Conservation (phyloP, 2,797 vertebrate genomes). For the Oryzias sinensis region DNA sequence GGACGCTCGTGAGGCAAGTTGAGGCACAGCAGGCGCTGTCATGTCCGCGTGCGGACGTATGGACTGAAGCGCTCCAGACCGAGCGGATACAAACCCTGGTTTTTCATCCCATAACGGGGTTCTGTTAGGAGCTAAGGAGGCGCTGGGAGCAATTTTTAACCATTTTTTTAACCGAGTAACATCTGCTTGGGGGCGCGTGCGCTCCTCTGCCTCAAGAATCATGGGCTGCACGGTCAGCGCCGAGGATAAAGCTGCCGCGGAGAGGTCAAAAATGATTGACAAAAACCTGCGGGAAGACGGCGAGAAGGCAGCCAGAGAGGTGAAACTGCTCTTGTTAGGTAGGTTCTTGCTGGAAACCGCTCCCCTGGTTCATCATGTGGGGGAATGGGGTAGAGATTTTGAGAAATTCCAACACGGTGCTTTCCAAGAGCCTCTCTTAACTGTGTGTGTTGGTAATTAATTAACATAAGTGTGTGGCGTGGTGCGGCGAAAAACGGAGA, state of each 20-base stretch:
- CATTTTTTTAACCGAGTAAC: conserved; percentile 2
- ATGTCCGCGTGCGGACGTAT: conserved; percentile 36
- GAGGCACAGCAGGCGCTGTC: conserved; percentile 13
- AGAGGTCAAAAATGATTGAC: conserved; percentile 98
- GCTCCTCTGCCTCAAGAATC: conserved; percentile 68
- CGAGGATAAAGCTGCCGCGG: conserved; percentile 95
- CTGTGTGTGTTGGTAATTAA: conserved; percentile 22
- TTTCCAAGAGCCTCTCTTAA: not conserved
- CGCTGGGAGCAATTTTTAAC: no score
- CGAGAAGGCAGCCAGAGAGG: conserved; percentile 95
- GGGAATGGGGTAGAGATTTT: not conserved
- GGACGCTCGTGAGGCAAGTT: conserved; percentile 5
- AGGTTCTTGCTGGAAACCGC: conserved; percentile 41
- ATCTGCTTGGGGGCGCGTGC: conserved; percentile 30
- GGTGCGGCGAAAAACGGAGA: conserved; percentile 24
- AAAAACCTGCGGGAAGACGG: conserved; percentile 96
- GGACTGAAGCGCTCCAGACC: conserved; percentile 26
- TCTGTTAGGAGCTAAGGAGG: no score
- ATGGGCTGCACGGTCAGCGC: conserved; percentile 98
- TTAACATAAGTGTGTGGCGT: conserved; percentile 12
- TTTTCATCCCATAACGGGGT: no score
- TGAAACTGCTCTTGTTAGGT: conserved; percentile 95
- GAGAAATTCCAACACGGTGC: not conserved
- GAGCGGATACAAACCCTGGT: conserved; percentile 6
- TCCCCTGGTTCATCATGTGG: not conserved